phyloP scores from a whole-genome alignment of 2,797 vertebrate genomes.

The Muscicapa comitata region DNA sequence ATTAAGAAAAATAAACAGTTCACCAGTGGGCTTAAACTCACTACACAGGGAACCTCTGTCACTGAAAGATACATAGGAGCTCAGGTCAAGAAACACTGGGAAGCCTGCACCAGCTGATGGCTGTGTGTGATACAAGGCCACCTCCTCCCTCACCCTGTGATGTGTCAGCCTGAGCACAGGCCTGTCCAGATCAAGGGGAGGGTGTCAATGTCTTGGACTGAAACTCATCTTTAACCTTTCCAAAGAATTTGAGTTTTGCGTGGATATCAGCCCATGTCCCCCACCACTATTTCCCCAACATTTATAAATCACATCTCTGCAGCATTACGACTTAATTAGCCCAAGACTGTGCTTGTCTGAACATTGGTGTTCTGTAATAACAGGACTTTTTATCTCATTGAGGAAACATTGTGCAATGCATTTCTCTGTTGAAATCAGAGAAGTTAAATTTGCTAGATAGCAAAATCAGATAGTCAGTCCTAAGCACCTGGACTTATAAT shows the following conservation, averaged over 20 bases:
- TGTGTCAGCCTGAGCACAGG: neutral
- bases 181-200: neutral
- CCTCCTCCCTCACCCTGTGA: neutral
- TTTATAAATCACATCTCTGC: neutral
- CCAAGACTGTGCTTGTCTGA: neutral
- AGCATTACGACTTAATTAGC: neutral
- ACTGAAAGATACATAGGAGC: neutral
- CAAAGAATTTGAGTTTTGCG: neutral
- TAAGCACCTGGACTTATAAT: neutral
- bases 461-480: neutral
- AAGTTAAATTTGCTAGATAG: neutral
- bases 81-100: neutral
- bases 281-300: neutral
- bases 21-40: neutral
- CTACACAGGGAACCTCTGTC: neutral
- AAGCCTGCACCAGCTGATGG: neutral
- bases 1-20: neutral
- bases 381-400: neutral
- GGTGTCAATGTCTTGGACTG: neutral
- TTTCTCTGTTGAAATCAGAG: neutral
- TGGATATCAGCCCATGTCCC: neutral
- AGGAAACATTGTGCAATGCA: neutral
- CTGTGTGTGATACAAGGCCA: neutral
- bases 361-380: accelerated
- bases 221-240: neutral